Conservation (phyloP, 2,797 vertebrate species). For the Okamejei kenojei region DNA sequence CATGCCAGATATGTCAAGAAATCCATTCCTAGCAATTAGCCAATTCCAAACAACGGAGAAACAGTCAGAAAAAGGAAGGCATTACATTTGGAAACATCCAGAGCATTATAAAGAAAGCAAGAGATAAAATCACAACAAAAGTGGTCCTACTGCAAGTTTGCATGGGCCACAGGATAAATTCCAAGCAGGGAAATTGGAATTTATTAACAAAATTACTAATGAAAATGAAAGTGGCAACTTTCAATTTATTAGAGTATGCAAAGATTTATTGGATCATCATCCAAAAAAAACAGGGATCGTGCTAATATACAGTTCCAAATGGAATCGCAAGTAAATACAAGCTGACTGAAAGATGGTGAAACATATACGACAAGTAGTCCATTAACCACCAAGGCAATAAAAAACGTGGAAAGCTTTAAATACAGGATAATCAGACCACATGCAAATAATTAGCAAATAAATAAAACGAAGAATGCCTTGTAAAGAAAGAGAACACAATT, state of each 20-base stretch:
- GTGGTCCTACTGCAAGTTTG: background rate
- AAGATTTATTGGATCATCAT: background rate
- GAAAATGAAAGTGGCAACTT: background rate
- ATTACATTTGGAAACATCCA: background rate
- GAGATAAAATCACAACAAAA: background rate
- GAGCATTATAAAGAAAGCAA: background rate
- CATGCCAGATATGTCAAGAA: background rate
- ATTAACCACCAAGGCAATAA: background rate
- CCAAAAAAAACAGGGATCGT: background rate
- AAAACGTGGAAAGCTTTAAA: background rate
- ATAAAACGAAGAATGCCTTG: background rate
- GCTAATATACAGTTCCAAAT: background rate
- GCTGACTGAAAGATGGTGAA: background rate
- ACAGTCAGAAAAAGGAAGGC: background rate
- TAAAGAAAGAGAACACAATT: background rate
- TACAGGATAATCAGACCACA: background rate
- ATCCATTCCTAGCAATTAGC: background rate
- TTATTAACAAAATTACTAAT: background rate
- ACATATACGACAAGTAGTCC: background rate
- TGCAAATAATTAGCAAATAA: background rate
- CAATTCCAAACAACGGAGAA: conserved; percentile 5
- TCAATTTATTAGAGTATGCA: background rate
- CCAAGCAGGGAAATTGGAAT: background rate
- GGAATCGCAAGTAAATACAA: background rate
- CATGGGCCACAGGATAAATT: background rate